Evolutionary conservation across 2,113 vertebrate genomes (phyloP).

Genomic region (Centropus unirufus): DNA sequence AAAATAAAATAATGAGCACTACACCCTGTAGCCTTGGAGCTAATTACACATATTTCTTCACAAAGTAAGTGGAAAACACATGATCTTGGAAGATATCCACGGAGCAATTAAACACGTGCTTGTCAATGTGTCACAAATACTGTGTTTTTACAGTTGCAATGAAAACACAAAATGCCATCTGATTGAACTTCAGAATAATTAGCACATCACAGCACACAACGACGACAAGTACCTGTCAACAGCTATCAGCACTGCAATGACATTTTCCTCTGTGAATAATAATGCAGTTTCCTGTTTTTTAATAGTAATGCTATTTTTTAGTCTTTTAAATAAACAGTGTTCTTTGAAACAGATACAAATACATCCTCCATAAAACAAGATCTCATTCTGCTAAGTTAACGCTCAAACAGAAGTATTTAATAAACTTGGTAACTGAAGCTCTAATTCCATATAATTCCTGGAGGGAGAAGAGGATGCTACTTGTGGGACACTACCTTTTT

Average conservation of each 20-base stretch:
- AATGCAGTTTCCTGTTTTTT: background rate
- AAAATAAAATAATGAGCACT: constrained; percentile 1
- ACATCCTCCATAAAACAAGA: background rate
- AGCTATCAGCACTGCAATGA: constrained; percentile 46
- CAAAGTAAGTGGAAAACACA: background rate
- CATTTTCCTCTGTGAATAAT: constrained; percentile 37
- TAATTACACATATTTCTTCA: background rate
- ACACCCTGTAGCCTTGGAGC: background rate
- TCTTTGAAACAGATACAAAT: constrained; percentile 2
- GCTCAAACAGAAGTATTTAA: background rate
- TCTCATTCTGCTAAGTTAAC: background rate
- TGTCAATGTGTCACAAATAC: constrained; percentile 50
- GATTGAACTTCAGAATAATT: constrained; percentile 65
- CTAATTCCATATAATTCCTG: background rate
- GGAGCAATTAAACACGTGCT: constrained; percentile 31
- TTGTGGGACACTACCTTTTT: background rate
- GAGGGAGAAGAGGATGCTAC: background rate
- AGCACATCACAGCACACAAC: constrained; percentile 52
- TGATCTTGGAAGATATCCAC: background rate
- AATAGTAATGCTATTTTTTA: background rate
- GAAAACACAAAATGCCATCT: constrained; percentile 64
- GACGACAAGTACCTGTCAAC: constrained; percentile 53
- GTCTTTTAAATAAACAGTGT: background rate
- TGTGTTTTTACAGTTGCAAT: constrained; percentile 29
- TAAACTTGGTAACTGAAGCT: background rate